Percentiles rank a stretch among this genome's conserved stretches.
Conservation (phyloP, 2,113 vertebrate species). For the Myodes glareolus region DNA sequence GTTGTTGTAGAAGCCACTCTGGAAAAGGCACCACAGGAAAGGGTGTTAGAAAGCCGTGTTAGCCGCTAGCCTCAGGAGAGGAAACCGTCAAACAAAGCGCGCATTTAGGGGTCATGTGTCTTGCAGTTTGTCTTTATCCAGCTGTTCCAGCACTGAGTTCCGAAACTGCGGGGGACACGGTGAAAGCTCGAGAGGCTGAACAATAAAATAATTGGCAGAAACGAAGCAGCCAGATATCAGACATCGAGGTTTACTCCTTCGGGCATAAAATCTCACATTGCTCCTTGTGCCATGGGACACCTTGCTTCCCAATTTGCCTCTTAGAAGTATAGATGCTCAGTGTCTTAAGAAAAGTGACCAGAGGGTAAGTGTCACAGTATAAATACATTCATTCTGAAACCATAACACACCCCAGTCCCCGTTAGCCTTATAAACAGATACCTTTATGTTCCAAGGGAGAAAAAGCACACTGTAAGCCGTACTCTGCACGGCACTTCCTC, state of each 20-base stretch:
- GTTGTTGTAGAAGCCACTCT: neutral
- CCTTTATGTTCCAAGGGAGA: neutral
- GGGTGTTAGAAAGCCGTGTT: neutral
- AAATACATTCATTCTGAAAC: conserved; percentile 4
- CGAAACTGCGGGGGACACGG: neutral
- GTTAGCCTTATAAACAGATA: neutral
- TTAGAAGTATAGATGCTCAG: neutral
- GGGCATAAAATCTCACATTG: neutral
- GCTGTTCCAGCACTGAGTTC: neutral
- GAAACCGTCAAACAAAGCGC: conserved; percentile 14
- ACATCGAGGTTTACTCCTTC: neutral
- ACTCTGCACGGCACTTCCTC: neutral
- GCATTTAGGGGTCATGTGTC: neutral
- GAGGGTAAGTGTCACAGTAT: neutral
- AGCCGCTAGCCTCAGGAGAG: neutral
- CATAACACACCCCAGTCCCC: neutral
- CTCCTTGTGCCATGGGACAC: neutral
- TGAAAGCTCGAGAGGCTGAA: neutral
- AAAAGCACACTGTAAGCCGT: neutral
- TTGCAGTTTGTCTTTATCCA: neutral
- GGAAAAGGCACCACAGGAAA: neutral
- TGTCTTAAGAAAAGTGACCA: neutral
- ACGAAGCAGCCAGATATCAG: neutral
- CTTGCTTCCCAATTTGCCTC: neutral
- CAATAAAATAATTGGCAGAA: conserved; percentile 23